Percentiles rank a stretch among this genome's conserved stretches.
These are phyloP conservation scores for Strigamia transsilvanica DNA, from an alignment of 2,888 invertebrate genomes.

Conservation along the genomic window DNA sequence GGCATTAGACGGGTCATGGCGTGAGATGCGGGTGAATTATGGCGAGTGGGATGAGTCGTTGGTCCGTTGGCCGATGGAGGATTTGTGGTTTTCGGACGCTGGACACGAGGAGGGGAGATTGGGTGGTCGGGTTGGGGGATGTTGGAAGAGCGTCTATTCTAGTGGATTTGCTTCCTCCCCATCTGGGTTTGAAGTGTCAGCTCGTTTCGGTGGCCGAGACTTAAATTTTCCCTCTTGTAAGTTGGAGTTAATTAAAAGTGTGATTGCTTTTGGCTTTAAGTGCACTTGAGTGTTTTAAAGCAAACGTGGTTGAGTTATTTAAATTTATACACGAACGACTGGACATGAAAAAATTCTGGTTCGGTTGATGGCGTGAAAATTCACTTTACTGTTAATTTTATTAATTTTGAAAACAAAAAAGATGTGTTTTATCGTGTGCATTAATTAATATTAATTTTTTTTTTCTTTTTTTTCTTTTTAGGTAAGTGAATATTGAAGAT, in stretches of 20 bases:
- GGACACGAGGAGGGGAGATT: slow-evolving; percentile 28
- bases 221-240: slow-evolving; percentile 46
- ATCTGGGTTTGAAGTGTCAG: slow-evolving; percentile 37
- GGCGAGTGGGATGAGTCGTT: slow-evolving; percentile 48
- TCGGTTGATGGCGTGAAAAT: neutral
- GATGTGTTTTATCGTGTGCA: neutral
- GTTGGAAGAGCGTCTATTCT: neutral
- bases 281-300: slow-evolving; percentile 43
- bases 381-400: neutral
- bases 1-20: slow-evolving; percentile 34
- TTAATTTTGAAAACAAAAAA: neutral
- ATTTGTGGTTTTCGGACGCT: slow-evolving; percentile 42
- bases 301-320: slow-evolving; percentile 27
- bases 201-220: slow-evolving; percentile 47
- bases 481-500: slow-evolving; percentile 24
- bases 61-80: slow-evolving; percentile 40
- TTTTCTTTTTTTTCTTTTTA: slow-evolving; percentile 16
- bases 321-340: neutral
- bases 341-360: neutral
- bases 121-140: neutral
- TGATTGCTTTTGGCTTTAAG: slow-evolving; percentile 44
- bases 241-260: slow-evolving; percentile 49
- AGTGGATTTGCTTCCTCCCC: slow-evolving; percentile 1
- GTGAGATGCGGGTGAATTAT: slow-evolving; percentile 48
- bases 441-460: slow-evolving; percentile 18